phyloP scores from a whole-genome alignment of 2,797 vertebrate genomes.

The Ammospiza maritima region DNA sequence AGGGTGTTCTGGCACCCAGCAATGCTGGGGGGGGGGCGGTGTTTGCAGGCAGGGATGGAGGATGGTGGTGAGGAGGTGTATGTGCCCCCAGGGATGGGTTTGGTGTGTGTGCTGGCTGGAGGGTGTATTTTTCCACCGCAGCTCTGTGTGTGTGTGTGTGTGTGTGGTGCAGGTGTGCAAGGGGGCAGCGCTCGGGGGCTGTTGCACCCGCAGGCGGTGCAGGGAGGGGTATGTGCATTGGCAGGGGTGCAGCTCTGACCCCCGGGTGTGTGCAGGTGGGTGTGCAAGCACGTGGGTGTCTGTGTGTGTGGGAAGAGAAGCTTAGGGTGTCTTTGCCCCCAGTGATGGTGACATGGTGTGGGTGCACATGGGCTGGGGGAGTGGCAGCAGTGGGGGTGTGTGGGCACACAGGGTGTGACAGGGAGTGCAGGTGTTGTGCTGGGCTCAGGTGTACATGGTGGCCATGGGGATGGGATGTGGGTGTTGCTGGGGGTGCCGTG shows the following conservation, averaged over 20 bases:
- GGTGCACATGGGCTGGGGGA: not conserved
- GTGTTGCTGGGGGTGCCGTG: accelerated
- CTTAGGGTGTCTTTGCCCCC: not conserved
- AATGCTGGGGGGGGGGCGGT: not conserved
- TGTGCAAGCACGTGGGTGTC: not conserved
- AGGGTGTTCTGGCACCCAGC: not conserved
- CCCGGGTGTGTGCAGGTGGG: not conserved
- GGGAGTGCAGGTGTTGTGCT: not conserved
- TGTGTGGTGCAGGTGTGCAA: not conserved
- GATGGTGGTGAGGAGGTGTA: not conserved
- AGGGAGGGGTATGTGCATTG: accelerated
- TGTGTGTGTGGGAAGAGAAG: not conserved
- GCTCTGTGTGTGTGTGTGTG: not conserved
- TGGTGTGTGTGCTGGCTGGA: not conserved
- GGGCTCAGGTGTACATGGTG: not conserved
- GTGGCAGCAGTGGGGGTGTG: not conserved
- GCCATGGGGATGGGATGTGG: not conserved
- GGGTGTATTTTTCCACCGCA: not conserved
- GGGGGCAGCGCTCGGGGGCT: accelerated
- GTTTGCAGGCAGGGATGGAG: not conserved
- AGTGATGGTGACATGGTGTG: not conserved
- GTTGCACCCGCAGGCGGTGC: not conserved
- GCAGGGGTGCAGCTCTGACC: accelerated
- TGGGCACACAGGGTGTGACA: not conserved
- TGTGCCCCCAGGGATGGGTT: not conserved